Conservation (phyloP, 92 coral and sea anemone genomes). For the Plumapathes pennacea region DNA sequence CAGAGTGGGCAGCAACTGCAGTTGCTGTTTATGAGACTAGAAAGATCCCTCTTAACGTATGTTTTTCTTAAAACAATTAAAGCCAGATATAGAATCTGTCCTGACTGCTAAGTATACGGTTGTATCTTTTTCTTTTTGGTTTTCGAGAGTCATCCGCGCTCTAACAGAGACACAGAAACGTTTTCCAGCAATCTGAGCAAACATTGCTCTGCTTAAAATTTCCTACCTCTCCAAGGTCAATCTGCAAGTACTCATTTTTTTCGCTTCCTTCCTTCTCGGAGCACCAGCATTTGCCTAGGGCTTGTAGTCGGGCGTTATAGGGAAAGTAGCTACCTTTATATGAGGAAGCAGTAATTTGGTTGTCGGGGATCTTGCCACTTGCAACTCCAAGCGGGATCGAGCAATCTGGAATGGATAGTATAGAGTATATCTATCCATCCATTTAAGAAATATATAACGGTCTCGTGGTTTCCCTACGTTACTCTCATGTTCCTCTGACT, state of each 20-base stretch:
- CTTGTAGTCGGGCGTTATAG: constrained; percentile 10
- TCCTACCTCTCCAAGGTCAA: constrained; percentile 36
- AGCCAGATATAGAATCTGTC: no score
- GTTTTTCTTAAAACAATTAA: background rate
- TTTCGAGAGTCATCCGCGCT: background rate
- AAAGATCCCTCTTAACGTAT: no score
- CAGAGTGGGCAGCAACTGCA: no score
- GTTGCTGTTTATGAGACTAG: constrained; percentile 3
- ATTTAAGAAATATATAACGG: no score
- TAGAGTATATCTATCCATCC: no score
- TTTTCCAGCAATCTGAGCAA: background rate
- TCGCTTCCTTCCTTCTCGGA: constrained; percentile 7
- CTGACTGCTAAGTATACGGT: no score
- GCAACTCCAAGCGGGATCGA: constrained; percentile 16
- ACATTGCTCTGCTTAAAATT: background rate
- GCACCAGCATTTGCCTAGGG: constrained; percentile 24
- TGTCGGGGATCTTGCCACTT: background rate
- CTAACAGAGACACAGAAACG: background rate
- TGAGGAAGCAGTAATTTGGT: constrained; percentile 35
- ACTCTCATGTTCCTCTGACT: no score
- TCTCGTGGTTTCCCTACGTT: no score
- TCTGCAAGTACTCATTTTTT: constrained; percentile 25
- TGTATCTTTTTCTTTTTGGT: background rate
- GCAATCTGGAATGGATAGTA: constrained; percentile 9
- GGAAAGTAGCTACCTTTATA: constrained; percentile 1